Percentiles rank a stretch among this genome's conserved stretches.
Evolutionary conservation across 1,140 invertebrate species (phyloP).

Genomic region (Rhyacophila brunnea): DNA sequence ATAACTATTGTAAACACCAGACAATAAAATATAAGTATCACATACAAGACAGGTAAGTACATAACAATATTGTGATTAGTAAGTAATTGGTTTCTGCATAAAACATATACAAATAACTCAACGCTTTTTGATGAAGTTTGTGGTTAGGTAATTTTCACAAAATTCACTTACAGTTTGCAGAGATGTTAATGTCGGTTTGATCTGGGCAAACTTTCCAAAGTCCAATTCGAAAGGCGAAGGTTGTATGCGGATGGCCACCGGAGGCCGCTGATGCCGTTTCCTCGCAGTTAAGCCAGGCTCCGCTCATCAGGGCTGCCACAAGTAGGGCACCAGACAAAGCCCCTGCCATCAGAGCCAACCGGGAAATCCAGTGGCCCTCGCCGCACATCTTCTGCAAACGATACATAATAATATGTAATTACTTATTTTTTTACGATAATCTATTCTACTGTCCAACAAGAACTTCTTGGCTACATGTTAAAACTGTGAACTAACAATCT

Average conservation of each 20-base stretch:
- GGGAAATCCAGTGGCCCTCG: neutral
- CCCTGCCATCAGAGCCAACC: neutral
- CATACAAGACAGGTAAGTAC: too few relatives aligned
- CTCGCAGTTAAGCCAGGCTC: slow-evolving; percentile 17
- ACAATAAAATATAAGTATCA: too few relatives aligned
- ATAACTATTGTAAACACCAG: too few relatives aligned
- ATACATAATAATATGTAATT: too few relatives aligned
- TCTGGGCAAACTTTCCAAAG: slow-evolving; percentile 53
- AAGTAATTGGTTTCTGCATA: too few relatives aligned
- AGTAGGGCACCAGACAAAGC: neutral
- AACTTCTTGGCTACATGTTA: too few relatives aligned
- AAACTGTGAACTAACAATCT: too few relatives aligned
- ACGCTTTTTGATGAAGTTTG: neutral
- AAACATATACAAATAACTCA: too few relatives aligned
- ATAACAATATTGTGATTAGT: too few relatives aligned
- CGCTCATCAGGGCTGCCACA: neutral
- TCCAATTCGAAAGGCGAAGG: slow-evolving; percentile 45
- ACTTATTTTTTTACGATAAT: too few relatives aligned
- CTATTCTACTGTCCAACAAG: too few relatives aligned
- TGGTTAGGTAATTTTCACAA: neutral
- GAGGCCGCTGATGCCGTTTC: neutral
- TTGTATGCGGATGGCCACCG: slow-evolving; percentile 2
- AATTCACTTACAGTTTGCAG: neutral
- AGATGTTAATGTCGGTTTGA: neutral
- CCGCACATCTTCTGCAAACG: neutral